A percentile compares a stretch with the other conserved stretches of the same genome.
phyloP scores from a whole-genome alignment of 2,797 vertebrate species.

The Pagetopsis macropterus region DNA sequence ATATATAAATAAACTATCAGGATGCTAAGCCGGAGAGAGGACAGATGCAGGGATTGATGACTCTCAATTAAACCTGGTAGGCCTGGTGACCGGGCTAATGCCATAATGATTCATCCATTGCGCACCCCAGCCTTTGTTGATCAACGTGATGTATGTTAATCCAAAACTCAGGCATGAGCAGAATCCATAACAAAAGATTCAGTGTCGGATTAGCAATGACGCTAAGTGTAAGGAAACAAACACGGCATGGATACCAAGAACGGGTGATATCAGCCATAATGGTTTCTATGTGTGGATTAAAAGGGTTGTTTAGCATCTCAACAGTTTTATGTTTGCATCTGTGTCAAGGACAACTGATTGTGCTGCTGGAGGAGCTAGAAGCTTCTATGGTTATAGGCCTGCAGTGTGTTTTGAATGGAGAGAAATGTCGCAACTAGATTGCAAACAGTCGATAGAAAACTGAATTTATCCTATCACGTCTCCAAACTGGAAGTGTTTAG shows the following conservation, averaged over 20 bases:
- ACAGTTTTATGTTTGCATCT: conserved; percentile 47
- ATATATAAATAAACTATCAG: conserved; percentile 60
- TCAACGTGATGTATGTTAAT: conserved; percentile 79
- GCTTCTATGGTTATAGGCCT: conserved; percentile 1
- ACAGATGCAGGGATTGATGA: conserved; percentile 73
- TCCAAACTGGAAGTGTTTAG: background rate
- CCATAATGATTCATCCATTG: conserved; percentile 75
- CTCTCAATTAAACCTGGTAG: conserved; percentile 75
- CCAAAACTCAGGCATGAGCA: conserved; percentile 62
- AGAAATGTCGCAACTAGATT: background rate
- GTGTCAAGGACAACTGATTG: conserved; percentile 60
- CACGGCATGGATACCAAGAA: conserved; percentile 41
- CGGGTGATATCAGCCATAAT: conserved; percentile 41
- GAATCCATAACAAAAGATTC: conserved; percentile 72
- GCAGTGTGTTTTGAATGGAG: background rate
- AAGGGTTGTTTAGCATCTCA: conserved; percentile 43
- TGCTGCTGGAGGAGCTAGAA: conserved; percentile 15
- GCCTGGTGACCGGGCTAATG: conserved; percentile 67
- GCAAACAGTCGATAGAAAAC: background rate
- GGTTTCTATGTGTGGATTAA: conserved; percentile 54
- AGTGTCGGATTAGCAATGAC: conserved; percentile 59
- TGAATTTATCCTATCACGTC: background rate
- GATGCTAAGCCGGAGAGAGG: conserved; percentile 50
- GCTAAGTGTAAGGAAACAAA: conserved; percentile 64
- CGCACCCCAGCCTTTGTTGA: conserved; percentile 71